Percentiles rank a stretch among this genome's conserved stretches.
These are phyloP conservation scores for Drosophila neonasuta DNA, from an alignment of 2,888 invertebrate species.

Conservation along the genomic window DNA sequence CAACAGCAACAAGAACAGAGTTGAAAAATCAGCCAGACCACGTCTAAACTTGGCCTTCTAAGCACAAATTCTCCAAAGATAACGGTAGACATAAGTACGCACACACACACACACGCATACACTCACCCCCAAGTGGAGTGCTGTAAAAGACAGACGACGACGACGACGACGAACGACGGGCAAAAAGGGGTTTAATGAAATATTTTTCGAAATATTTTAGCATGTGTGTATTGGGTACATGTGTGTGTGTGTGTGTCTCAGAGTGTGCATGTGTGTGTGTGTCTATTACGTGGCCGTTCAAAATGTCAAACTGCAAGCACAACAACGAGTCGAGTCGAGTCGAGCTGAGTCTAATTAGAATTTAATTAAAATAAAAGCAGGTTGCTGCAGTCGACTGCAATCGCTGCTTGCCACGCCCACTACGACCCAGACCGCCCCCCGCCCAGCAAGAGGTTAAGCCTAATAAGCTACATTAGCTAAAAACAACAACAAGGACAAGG, in stretches of 20 bases:
- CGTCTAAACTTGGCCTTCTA: conserved; percentile 62
- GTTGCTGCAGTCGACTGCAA: conserved; percentile 28
- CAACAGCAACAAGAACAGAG: conserved; percentile 20
- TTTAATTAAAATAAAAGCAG: conserved; percentile 79
- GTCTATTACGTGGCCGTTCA: conserved; percentile 71
- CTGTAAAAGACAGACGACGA: conserved; percentile 39
- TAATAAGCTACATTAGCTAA: conserved; percentile 78
- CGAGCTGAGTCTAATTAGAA: conserved; percentile 75
- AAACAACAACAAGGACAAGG: conserved; percentile 43
- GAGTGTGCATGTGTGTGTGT: conserved; percentile 37
- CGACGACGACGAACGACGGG: conserved; percentile 17
- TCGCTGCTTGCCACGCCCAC: conserved; percentile 25
- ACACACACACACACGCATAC: conserved; percentile 25
- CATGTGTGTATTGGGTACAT: conserved; percentile 14
- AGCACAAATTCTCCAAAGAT: conserved; percentile 60
- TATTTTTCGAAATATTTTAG: conserved; percentile 75
- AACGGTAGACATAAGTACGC: conserved; percentile 44
- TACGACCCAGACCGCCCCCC: neutral
- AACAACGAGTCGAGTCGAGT: conserved; percentile 7
- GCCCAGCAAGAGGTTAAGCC: conserved; percentile 45
- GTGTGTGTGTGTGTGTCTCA: conserved; percentile 13
- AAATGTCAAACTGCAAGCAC: conserved; percentile 73
- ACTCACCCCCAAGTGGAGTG: conserved; percentile 2
- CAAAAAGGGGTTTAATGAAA: conserved; percentile 63
- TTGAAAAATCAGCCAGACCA: conserved; percentile 54